phyloP scores from a whole-genome alignment of 2,888 invertebrate genomes.

The Griposia aprilina region DNA sequence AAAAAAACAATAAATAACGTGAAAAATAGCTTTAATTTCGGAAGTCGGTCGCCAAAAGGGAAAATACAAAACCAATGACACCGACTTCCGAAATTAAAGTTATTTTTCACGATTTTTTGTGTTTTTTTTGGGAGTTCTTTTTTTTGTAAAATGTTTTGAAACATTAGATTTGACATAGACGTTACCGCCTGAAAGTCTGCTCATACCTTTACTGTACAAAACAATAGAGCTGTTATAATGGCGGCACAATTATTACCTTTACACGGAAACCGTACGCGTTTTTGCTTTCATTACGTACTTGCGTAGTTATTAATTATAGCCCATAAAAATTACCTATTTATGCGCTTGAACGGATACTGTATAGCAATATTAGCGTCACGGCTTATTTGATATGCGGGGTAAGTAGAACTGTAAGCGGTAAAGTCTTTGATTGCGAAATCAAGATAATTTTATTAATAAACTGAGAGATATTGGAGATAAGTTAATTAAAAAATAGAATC shows the following conservation, averaged over 20 bases:
- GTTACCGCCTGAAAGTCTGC: constrained; percentile 9
- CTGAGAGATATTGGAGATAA: not conserved
- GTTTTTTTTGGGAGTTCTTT: no score
- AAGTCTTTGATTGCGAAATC: constrained; percentile 34
- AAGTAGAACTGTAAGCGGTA: constrained; percentile 33
- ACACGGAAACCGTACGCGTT: constrained; percentile 66
- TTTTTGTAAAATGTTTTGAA: no score
- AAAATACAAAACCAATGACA: no score
- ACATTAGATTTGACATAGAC: not conserved
- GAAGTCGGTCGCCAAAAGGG: no score
- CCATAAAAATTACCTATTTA: constrained; percentile 71
- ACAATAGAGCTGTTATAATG: constrained; percentile 40
- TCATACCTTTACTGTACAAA: constrained; percentile 1
- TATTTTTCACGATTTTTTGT: no score
- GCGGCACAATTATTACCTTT: constrained; percentile 55
- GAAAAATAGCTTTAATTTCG: no score
- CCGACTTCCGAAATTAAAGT: no score
- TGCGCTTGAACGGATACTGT: constrained; percentile 69
- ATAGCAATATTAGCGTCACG: constrained; percentile 47
- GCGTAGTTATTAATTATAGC: constrained; percentile 68
- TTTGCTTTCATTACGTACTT: constrained; percentile 74
- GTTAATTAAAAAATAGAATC: not conserved
- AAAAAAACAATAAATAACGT: no score
- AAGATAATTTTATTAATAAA: constrained; percentile 18
- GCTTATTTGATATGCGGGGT: constrained; percentile 47